These are phyloP conservation scores for Cassiopea xamachana DNA, from an alignment of 30 jellyfish, hydroid and myxozoan species.

Conservation along the genomic window DNA sequence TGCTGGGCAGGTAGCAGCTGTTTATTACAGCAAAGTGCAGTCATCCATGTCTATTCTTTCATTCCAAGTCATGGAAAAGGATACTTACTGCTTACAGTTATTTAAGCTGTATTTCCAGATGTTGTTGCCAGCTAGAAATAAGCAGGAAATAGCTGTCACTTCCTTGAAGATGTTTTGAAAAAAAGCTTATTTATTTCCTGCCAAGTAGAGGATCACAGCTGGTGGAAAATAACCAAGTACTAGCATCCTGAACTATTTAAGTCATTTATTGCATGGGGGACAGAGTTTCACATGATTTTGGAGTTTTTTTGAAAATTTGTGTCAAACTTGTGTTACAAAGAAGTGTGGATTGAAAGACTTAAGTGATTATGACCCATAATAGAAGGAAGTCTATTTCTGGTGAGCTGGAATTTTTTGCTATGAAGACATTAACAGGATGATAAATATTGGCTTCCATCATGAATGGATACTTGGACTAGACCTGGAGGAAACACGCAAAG, in stretches of 20 bases:
- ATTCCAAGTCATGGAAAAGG: neutral
- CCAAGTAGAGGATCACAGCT: neutral
- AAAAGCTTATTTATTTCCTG: neutral
- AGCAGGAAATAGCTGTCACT: neutral
- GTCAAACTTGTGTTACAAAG: neutral
- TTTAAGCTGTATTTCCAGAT: neutral
- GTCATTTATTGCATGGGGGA: neutral
- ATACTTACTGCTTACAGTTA: neutral
- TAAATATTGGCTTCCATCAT: conserved; percentile 5
- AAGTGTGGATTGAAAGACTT: neutral
- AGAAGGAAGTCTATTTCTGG: neutral
- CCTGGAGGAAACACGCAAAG: neutral
- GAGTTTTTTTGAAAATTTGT: neutral
- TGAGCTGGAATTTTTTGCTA: conserved; percentile 4
- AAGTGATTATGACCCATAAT: neutral
- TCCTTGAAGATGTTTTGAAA: neutral
- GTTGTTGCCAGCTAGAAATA: neutral
- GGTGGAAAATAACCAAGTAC: neutral
- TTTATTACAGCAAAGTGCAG: neutral
- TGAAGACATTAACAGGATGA: neutral
- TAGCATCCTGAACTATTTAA: neutral
- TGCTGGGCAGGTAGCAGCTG: neutral
- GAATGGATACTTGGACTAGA: conserved; percentile 8
- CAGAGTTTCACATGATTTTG: neutral
- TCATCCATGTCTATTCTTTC: neutral